Evolutionary conservation across 2,888 invertebrate genomes (phyloP).

Genomic region (Ichneumoninae sp.): DNA sequence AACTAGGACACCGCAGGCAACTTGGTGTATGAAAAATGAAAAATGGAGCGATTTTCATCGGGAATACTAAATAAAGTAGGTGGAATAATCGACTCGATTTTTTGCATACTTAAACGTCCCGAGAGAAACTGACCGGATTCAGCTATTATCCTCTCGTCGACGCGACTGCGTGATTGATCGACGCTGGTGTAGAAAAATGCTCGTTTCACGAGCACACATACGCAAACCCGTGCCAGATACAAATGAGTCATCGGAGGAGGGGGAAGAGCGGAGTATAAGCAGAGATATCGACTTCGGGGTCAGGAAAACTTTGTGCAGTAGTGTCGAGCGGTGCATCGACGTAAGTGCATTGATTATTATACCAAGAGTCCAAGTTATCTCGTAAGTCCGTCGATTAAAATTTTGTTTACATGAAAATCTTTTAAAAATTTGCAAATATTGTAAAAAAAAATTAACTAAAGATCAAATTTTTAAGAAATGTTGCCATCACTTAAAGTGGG

Average conservation of each 20-base stretch:
- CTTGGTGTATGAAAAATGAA: neutral
- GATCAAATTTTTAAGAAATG: neutral
- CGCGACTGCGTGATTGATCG: neutral
- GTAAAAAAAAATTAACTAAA: no score
- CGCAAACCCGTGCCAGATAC: neutral
- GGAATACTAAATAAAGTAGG: neutral
- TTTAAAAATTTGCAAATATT: neutral
- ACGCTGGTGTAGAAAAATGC: neutral
- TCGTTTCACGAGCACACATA: neutral
- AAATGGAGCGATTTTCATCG: neutral
- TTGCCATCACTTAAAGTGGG: neutral
- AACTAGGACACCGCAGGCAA: neutral
- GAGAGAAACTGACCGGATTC: neutral
- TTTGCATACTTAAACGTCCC: neutral
- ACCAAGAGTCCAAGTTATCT: neutral
- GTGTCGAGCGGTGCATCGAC: constrained; percentile 15
- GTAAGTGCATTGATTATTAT: neutral
- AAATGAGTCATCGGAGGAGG: neutral
- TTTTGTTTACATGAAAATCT: no score
- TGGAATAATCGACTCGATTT: neutral
- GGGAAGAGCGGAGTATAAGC: neutral
- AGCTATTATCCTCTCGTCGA: neutral
- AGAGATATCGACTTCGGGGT: neutral
- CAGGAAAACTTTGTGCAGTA: neutral
- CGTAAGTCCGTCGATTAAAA: neutral